These are phyloP conservation scores for Orthosia gothica DNA, from an alignment of 2,888 invertebrate genomes.

Conservation along the genomic window DNA sequence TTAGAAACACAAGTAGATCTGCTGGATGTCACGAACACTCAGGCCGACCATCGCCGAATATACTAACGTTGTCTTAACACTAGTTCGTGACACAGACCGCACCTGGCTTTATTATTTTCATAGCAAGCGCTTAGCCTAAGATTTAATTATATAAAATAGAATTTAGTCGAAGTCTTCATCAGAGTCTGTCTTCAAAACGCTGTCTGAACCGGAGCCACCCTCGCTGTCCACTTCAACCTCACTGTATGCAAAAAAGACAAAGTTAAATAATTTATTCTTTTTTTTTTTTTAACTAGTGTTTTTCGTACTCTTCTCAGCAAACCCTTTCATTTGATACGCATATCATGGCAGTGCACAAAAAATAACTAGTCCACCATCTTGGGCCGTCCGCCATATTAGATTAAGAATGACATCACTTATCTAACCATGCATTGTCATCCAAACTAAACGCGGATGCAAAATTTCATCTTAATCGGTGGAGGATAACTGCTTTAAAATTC, in stretches of 20 bases:
- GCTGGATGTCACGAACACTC: constrained; percentile 39
- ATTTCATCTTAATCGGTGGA: no score
- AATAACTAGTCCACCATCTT: no score
- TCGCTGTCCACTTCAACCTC: constrained; percentile 88
- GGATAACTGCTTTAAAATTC: no score
- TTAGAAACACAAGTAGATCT: constrained; percentile 63
- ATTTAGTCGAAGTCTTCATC: constrained; percentile 89
- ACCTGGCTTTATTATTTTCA: constrained; percentile 61
- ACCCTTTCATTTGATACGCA: no score
- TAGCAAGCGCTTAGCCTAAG: constrained; percentile 72
- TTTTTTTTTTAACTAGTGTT: no score
- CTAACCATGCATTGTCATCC: no score
- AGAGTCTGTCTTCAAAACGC: constrained; percentile 89
- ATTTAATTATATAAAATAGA: constrained; percentile 50
- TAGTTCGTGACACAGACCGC: constrained; percentile 58
- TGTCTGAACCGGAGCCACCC: constrained; percentile 87
- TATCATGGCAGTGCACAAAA: no score
- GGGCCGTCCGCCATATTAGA: no score
- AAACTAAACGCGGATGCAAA: no score
- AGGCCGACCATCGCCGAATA: constrained; percentile 17
- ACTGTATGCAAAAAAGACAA: constrained; percentile 70
- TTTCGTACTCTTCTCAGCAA: no score
- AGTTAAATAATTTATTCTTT: no score
- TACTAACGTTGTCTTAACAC: constrained; percentile 44
- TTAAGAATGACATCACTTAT: no score